These are phyloP conservation scores for Corythornis madagascariensis DNA, from an alignment of 2,113 vertebrate species.

Conservation along the genomic window DNA sequence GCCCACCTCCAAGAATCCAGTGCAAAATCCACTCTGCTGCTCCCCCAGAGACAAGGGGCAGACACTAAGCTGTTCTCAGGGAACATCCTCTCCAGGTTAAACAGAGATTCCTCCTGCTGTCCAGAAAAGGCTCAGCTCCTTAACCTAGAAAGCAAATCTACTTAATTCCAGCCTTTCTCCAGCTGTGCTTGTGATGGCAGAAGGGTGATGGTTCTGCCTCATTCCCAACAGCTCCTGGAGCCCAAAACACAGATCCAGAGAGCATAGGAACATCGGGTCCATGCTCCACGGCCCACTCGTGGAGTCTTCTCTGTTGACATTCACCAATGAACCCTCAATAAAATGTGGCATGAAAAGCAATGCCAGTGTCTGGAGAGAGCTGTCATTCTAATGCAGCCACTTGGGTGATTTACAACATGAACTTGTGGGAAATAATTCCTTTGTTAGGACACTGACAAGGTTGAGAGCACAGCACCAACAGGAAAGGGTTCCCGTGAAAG, in stretches of 20 bases:
- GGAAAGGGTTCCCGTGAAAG: not conserved
- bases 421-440: not conserved
- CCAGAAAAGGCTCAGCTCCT: not conserved
- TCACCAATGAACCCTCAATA: not conserved
- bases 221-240: not conserved
- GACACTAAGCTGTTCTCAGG: not conserved
- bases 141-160: not conserved
- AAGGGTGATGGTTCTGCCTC: not conserved
- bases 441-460: not conserved
- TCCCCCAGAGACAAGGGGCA: not conserved
- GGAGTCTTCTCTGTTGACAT: not conserved
- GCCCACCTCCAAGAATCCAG: not conserved
- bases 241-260: not conserved
- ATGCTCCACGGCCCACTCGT: fast-evolving
- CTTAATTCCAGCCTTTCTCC: not conserved
- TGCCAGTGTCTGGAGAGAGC: not conserved
- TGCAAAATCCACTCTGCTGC: not conserved
- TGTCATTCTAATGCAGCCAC: not conserved
- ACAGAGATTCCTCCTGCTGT: not conserved
- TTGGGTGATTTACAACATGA: not conserved
- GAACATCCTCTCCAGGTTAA: not conserved
- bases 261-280: not conserved
- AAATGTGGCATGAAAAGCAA: not conserved
- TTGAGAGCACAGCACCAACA: not conserved
- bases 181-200: not conserved